Evolutionary conservation across 2,888 invertebrate genomes (phyloP), one percentile per base, ranked within the genome.

Genomic region (Zelleria hepariella): DNA sequence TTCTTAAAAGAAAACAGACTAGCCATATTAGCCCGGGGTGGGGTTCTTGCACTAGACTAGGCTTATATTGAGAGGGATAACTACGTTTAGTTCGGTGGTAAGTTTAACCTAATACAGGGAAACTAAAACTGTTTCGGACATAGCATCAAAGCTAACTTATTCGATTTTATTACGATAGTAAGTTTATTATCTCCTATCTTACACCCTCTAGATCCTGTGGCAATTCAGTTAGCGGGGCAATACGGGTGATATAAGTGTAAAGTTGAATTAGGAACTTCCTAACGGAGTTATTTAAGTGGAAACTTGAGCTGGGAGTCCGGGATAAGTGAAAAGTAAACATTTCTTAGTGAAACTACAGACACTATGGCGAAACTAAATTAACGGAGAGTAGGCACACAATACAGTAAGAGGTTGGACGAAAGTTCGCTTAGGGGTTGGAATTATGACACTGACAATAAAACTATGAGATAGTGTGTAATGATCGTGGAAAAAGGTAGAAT

Each of bases 241-340:
- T 53, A 24, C 53, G 53, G 53, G 53, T 24, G 53, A 53, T 53
- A 49, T 21, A 53, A 53, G 53, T 53, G 58, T 57, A 58, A 60
- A 58, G 65, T 63, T 62, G 67, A 67, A 68, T 74, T 72, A 72
- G 69, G 65, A 77, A 79, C 68, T 78, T 73, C 47, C 25, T 76
- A 77, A 78, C 74, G 68, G 67, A 75, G 75, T 78, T 78, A 80
- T 75, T 69, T 56, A 56, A 56, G 42, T 18, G 72, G 69, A 68
- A 65, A 71, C 68, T 72, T 61, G 64, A 62, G 24, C 52, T 24
- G 62, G 61, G 64, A 61, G 61, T 62, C 60, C 63, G 60, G 65
- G 68, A 64, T 64, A 67, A 67, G 67, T 66, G 64, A 61, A 67
- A 75, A 76, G 71, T 72, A 72, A 69, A 72, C 69, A 71, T 66